These are phyloP conservation scores for Bellardia pandia DNA, from an alignment of 2,888 invertebrate genomes.

Conservation along the genomic window DNA sequence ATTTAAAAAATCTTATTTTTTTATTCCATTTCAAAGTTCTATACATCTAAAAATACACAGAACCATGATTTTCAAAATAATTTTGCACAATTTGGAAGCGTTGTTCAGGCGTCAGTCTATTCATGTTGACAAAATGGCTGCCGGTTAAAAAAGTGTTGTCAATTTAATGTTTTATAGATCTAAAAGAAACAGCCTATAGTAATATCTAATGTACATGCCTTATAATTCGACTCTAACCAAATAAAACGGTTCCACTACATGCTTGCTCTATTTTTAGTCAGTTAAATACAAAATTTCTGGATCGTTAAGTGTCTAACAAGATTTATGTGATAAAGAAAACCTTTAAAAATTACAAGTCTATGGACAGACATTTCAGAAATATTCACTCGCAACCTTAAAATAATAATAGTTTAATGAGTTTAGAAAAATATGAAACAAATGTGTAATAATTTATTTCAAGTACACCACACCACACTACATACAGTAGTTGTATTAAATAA, in stretches of 20 bases:
- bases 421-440: not conserved
- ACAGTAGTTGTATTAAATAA: slow-evolving; percentile 15
- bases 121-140: too few relatives aligned
- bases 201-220: too few relatives aligned
- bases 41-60: too few relatives aligned
- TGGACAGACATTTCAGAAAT: not conserved
- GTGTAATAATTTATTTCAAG: slow-evolving; percentile 4
- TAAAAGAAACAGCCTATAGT: too few relatives aligned
- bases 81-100: too few relatives aligned
- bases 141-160: too few relatives aligned
- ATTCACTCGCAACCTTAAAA: not conserved
- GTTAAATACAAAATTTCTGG: slow-evolving; percentile 18
- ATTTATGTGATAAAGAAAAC: slow-evolving; percentile 16
- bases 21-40: too few relatives aligned
- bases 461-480: not conserved
- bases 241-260: slow-evolving; percentile 11
- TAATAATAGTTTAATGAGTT: slow-evolving; percentile 7
- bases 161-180: too few relatives aligned
- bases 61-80: too few relatives aligned
- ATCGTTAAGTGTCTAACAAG: slow-evolving; percentile 41
- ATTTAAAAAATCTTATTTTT: too few relatives aligned
- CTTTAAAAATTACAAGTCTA: not conserved
- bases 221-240: not conserved
- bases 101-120: too few relatives aligned
- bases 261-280: not conserved